Percentiles rank a stretch among this genome's conserved stretches.
phyloP scores from a whole-genome alignment of 1,140 invertebrate species.

The Orchestia grillus region DNA sequence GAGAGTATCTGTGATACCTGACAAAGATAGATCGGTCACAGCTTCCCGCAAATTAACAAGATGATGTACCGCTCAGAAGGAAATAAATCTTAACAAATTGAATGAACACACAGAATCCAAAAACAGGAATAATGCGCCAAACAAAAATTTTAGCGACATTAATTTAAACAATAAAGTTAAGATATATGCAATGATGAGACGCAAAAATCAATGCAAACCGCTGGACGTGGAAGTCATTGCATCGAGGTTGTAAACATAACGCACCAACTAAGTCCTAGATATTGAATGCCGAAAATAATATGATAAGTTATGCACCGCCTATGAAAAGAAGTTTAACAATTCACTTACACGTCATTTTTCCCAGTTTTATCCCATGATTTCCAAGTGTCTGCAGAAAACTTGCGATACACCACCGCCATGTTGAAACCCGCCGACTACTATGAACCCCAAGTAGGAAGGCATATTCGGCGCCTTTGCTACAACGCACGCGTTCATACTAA shows the following conservation, averaged over 20 bases:
- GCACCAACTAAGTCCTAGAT: background rate
- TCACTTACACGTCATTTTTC: conserved; percentile 78
- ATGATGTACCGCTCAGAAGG: too few species aligned
- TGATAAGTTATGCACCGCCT: background rate
- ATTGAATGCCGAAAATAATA: background rate
- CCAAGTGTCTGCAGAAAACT: conserved; percentile 74
- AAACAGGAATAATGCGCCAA: too few species aligned
- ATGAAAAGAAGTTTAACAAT: background rate
- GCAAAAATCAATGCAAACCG: background rate
- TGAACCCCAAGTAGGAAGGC: background rate
- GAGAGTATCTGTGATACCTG: too few species aligned
- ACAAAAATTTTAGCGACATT: background rate
- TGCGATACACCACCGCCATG: conserved; percentile 64
- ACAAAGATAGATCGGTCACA: too few species aligned
- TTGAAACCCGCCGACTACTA: conserved; percentile 51
- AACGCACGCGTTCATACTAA: background rate
- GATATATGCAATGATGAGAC: background rate
- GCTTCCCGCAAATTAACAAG: too few species aligned
- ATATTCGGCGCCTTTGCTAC: background rate
- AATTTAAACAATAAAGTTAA: background rate
- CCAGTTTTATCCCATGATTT: conserved; percentile 79
- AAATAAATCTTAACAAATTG: too few species aligned
- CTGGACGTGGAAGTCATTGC: background rate
- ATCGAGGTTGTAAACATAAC: background rate
- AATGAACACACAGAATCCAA: too few species aligned